Evolutionary conservation across 2,888 invertebrate genomes (phyloP).

Genomic region (Pterostichus niger): DNA sequence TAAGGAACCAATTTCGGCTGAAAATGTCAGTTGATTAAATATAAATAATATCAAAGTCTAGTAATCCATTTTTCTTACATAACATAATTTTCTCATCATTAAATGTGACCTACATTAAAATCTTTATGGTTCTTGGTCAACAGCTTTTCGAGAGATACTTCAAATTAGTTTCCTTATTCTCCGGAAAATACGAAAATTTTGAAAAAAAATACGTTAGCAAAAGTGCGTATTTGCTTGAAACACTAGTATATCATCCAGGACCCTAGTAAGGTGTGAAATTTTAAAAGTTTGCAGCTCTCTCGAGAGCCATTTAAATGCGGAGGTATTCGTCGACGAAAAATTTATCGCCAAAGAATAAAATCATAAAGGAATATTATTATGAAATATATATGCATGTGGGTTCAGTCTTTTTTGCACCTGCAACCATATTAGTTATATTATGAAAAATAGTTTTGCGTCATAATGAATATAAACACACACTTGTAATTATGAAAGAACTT

Average conservation of each 20-base stretch:
- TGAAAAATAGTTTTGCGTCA: not conserved
- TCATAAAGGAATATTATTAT: constrained; percentile 47
- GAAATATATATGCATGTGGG: constrained; percentile 43
- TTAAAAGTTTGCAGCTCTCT: constrained; percentile 49
- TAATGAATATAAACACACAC: not conserved
- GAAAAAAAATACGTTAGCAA: not conserved
- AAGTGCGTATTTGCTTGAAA: constrained; percentile 35
- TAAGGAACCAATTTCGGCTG: too few species aligned
- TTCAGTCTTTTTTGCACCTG: not conserved
- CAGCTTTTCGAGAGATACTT: too few species aligned
- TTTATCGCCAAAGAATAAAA: constrained; percentile 48
- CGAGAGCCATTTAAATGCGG: constrained; percentile 49
- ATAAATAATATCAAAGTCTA: too few species aligned
- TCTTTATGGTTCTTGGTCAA: too few species aligned
- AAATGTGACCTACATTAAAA: too few species aligned
- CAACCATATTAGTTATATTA: not conserved
- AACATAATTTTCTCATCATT: too few species aligned
- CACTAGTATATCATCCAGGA: constrained; percentile 23
- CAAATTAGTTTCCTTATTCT: too few species aligned
- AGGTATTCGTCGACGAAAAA: constrained; percentile 39
- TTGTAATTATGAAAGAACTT: not conserved
- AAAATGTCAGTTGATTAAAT: too few species aligned
- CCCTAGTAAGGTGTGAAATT: constrained; percentile 42
- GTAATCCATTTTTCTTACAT: too few species aligned
- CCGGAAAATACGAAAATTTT: not conserved